phyloP scores from a whole-genome alignment of 2,113 vertebrate genomes.

The Hippolais icterina region DNA sequence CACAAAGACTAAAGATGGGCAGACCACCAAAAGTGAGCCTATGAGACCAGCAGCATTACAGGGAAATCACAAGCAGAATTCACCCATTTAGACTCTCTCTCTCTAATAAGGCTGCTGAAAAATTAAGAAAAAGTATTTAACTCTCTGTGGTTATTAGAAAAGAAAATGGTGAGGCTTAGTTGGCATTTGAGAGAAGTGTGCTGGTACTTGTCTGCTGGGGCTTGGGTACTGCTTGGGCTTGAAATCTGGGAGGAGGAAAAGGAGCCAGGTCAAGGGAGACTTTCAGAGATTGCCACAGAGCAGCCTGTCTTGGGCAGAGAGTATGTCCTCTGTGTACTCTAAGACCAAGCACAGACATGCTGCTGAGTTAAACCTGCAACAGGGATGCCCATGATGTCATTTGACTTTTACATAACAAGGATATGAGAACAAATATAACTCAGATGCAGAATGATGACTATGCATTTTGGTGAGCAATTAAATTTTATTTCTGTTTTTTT shows the following conservation, averaged over 20 bases:
- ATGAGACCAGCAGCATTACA: not conserved
- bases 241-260: not conserved
- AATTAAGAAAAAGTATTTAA: not conserved
- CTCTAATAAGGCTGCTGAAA: not conserved
- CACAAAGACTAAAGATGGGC: not conserved
- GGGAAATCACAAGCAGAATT: not conserved
- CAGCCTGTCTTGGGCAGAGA: not conserved
- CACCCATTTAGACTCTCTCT: not conserved
- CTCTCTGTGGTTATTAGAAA: not conserved
- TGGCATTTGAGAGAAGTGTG: not conserved
- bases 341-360: not conserved
- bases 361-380: not conserved
- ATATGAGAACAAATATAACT: not conserved
- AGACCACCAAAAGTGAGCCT: not conserved
- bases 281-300: not conserved
- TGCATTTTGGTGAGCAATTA: not conserved
- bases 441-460: not conserved
- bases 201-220: accelerated
- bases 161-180: not conserved
- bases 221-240: not conserved
- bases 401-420: not conserved
- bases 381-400: not conserved
- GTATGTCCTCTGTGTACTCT: not conserved
- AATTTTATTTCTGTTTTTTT: not conserved
- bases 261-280: not conserved